Percentiles rank a stretch among this genome's conserved stretches.
Conservation (phyloP, 2,113 vertebrate species). For the Accipiter virgatus region DNA sequence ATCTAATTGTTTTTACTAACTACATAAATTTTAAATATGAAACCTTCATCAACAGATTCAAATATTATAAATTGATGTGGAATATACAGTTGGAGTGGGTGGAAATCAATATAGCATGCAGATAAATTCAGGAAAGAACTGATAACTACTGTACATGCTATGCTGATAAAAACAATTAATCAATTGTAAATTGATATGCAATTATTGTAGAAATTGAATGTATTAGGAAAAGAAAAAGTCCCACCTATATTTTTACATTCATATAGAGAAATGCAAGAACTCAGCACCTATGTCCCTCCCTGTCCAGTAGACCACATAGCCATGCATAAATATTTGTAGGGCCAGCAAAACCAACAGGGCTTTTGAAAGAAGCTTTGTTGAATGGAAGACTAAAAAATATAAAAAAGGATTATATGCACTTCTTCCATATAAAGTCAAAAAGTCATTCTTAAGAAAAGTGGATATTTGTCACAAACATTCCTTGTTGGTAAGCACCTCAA, state of each 20-base stretch:
- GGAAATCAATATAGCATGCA: neutral
- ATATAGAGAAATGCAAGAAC: neutral
- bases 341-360: neutral
- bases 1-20: neutral
- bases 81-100: neutral
- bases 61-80: neutral
- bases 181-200: neutral
- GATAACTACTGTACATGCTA: accelerated
- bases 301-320: neutral
- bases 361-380: neutral
- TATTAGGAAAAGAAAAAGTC: neutral
- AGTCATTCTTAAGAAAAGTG: neutral
- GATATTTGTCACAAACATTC: neutral
- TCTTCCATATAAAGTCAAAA: neutral
- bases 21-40: neutral
- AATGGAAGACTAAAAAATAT: neutral
- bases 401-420: neutral
- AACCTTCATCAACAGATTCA: neutral
- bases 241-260: neutral
- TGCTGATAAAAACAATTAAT: neutral
- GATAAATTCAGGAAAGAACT: neutral
- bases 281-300: neutral
- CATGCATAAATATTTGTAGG: neutral
- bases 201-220: neutral
- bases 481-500: neutral